A percentile compares a stretch with the other conserved stretches of the same genome.
Conservation (phyloP, 2,113 vertebrate species). For the Dasyprocta punctata region DNA sequence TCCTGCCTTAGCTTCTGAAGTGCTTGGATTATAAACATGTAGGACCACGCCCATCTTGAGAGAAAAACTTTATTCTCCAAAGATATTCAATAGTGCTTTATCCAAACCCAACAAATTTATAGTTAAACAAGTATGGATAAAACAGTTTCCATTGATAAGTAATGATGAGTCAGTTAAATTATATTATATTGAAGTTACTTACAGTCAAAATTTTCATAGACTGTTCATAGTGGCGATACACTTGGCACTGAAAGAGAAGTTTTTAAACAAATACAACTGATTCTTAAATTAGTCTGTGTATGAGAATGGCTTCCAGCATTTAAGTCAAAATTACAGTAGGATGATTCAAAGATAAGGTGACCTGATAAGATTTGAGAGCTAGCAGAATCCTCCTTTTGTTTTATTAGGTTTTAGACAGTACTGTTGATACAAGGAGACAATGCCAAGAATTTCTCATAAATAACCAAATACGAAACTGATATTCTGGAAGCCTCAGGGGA, state of each 20-base stretch:
- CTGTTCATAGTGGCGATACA: background rate
- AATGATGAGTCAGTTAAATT: background rate
- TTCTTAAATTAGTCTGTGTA: background rate
- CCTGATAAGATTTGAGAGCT: background rate
- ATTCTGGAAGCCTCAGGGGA: constrained; percentile 62
- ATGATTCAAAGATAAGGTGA: background rate
- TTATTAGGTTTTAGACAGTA: constrained; percentile 13
- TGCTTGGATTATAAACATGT: background rate
- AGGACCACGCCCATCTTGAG: background rate
- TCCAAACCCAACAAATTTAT: constrained; percentile 4
- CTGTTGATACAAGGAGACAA: background rate
- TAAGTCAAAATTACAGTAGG: constrained; percentile 35
- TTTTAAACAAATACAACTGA: constrained; percentile 15
- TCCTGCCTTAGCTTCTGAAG: background rate
- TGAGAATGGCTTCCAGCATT: background rate
- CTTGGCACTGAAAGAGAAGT: background rate
- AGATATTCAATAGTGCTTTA: background rate
- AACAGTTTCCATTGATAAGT: background rate
- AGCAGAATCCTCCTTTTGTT: background rate
- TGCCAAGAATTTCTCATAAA: constrained; percentile 64
- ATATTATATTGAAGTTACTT: constrained; percentile 9
- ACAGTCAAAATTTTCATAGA: background rate
- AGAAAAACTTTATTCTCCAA: background rate
- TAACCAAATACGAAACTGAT: constrained; percentile 60
- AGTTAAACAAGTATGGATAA: background rate